Evolutionary conservation across 2,113 vertebrate genomes (phyloP).

Genomic region (Rhinogobius similis): DNA sequence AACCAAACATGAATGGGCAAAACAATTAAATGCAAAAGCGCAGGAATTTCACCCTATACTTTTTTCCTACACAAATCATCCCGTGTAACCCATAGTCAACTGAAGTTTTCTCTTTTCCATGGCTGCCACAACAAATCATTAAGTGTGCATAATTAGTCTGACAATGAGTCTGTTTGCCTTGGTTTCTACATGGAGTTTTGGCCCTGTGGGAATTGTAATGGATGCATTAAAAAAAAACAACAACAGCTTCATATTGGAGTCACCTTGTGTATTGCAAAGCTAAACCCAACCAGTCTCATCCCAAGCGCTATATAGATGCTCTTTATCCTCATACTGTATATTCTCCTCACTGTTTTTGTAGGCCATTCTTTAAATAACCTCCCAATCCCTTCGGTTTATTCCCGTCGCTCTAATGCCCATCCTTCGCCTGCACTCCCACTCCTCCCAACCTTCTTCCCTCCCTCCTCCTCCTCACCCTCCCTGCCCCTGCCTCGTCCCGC

Average conservation of each 20-base stretch:
- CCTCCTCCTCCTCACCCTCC: slow-evolving; percentile 42
- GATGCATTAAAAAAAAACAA: background rate
- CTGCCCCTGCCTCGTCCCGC: slow-evolving; percentile 55
- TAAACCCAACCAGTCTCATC: slow-evolving; percentile 10
- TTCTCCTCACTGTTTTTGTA: slow-evolving; percentile 62
- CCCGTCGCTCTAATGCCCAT: slow-evolving; percentile 49
- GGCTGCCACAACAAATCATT: background rate
- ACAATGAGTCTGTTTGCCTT: background rate
- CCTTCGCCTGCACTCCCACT: slow-evolving; percentile 21
- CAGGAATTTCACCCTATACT: no score
- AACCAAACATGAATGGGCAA: no score
- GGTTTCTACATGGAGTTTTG: background rate
- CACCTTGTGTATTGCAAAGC: background rate
- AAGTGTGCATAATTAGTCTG: background rate
- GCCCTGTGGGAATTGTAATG: background rate
- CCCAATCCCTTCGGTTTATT: slow-evolving; percentile 61
- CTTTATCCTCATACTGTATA: background rate
- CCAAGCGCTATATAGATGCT: background rate
- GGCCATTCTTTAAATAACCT: slow-evolving; percentile 76
- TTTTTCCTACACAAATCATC: no score
- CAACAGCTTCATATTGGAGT: background rate
- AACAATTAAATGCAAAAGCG: no score
- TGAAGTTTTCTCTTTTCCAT: background rate
- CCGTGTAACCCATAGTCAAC: no score
- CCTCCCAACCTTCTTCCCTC: background rate